A percentile compares a stretch with the other conserved stretches of the same genome.
Conservation (phyloP, 2,888 invertebrate genomes). For the Chalcis sispes region DNA sequence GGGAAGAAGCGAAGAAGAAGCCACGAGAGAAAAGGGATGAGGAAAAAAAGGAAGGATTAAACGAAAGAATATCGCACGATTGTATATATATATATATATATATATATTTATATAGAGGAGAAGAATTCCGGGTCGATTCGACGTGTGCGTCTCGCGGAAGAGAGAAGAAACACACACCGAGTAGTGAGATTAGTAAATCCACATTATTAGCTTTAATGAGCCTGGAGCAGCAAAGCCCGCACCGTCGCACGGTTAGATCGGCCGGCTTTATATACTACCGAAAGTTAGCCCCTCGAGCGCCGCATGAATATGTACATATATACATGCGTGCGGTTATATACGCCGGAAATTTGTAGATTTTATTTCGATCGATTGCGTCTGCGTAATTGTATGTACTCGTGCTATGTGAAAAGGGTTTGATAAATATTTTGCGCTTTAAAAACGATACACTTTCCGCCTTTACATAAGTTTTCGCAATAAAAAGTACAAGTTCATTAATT, state of each 20-base stretch:
- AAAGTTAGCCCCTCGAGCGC: conserved; percentile 3
- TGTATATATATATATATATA: neutral
- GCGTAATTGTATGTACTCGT: too few relatives aligned
- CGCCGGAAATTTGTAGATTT: too few relatives aligned
- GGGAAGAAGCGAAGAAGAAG: conserved; percentile 15
- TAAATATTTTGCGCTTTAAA: too few relatives aligned
- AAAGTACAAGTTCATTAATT: too few relatives aligned
- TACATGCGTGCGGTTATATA: too few relatives aligned
- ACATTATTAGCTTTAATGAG: conserved; percentile 74
- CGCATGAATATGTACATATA: too few relatives aligned
- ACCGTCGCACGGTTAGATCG: conserved; percentile 39
- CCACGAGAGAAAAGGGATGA: neutral
- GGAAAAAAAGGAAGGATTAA: neutral
- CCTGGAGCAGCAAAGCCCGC: too few relatives aligned
- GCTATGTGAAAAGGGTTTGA: too few relatives aligned
- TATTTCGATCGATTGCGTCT: too few relatives aligned
- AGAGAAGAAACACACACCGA: conserved; percentile 11
- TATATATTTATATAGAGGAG: neutral
- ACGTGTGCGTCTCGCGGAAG: neutral
- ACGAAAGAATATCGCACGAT: neutral
- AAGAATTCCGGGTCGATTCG: conserved; percentile 26
- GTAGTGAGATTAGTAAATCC: conserved; percentile 73
- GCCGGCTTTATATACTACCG: conserved; percentile 6
- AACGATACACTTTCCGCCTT: too few relatives aligned
- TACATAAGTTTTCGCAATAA: too few relatives aligned